Base-by-base conservation (phyloP, 1,140 invertebrate genomes). In the Drosophila pectinifera region DNA sequence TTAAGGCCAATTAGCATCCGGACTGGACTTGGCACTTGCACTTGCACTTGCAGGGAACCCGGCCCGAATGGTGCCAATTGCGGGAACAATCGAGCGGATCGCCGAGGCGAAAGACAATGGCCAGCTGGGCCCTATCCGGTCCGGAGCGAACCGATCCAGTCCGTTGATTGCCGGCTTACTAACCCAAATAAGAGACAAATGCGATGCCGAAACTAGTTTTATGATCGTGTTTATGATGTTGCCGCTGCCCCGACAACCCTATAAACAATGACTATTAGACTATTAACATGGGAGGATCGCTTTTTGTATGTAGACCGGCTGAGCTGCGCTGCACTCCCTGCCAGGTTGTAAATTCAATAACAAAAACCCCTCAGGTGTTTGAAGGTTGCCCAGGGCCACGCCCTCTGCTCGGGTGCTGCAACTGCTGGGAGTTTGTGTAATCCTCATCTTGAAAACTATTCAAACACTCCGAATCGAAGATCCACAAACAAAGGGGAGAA, bases 1-100 rank as follows among this genome's bases (percentile, higher is more conserved):
- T 88, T 88, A 70, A 89, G 70, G 51, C 41, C 84, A 88, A 89
- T 86, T 85, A 78, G 38, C 73, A 80, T 59, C 65, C 36, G 34
- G 36, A 56, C 62, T 79, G 83, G 78, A 82, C 84, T 88, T 77
- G 78, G 76, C 84, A 84, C 84, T 77, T 89, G 83, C 80, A 80
- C 81, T 80, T 73, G 55, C 62, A 72, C 55, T 67, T 64, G 69
- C 61, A 61, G 55, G 42, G 57, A 63, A 53, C 70, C 31, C 63
- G 45, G 31, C 53, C 39, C 24, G 62, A 85, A 80, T 82, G 74
- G 13, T 70, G 49, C 22, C 58, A 82, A 86, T 78, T 79, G 78
- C 55, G 69, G 46, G 73, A 86, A 68, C 74, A 76, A 88, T 88
- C 75, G 55, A 49, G 63, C 41, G 24, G 63, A n/a, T 65, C 10